Evolutionary conservation across 1,140 invertebrate species (phyloP).

Genomic region (Fopius arisanus): DNA sequence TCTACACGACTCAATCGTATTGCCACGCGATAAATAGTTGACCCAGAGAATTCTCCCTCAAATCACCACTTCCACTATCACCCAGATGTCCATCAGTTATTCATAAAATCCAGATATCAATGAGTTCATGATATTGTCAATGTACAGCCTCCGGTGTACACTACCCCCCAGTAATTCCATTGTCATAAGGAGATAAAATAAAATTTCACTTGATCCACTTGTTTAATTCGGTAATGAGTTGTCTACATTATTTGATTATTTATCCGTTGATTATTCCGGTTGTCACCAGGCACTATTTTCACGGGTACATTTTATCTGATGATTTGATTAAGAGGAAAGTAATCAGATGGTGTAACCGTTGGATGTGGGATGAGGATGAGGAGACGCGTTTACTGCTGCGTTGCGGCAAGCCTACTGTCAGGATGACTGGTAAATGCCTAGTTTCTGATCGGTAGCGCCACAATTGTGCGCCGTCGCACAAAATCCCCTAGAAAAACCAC

Average conservation of each 20-base stretch:
- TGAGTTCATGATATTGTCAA: no score
- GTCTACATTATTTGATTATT: background rate
- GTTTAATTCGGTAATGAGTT: no score
- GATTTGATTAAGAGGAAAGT: no score
- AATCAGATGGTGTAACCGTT: no score
- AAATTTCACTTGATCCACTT: no score
- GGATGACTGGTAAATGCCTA: conserved; percentile 27
- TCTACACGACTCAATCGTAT: background rate
- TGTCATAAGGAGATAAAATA: no score
- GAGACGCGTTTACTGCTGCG: conserved; percentile 53
- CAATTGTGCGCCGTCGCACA: conserved; percentile 41
- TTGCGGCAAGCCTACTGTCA: conserved; percentile 55
- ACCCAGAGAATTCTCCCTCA: background rate
- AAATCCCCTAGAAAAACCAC: background rate
- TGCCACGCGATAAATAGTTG: conserved; percentile 13
- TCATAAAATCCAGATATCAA: background rate
- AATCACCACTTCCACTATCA: background rate
- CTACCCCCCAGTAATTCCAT: no score
- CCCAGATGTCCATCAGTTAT: background rate
- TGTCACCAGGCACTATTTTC: no score
- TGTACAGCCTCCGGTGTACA: no score
- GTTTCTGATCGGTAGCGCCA: conserved; percentile 45
- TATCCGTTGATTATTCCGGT: background rate
- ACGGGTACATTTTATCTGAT: no score
- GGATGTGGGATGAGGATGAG: background rate